Base-by-base conservation (phyloP, 2,888 invertebrate genomes). In the Drosophila bunnanda region DNA sequence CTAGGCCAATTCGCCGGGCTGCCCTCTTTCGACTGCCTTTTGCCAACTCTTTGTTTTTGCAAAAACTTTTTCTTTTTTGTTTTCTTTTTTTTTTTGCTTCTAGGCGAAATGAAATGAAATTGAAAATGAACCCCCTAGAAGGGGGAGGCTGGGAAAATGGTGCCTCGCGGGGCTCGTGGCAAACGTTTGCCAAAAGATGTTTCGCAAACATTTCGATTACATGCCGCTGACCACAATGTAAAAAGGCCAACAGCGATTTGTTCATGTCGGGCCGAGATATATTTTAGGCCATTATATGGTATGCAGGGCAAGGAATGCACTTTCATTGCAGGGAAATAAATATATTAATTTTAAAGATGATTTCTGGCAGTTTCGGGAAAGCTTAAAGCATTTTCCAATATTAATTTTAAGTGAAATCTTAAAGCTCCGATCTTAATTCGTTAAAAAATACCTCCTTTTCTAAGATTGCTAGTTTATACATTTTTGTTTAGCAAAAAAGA, bases 151-250 rank as follows among this genome's bases (percentile, higher is more conserved):
- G 22, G 22, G 2, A 30, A 6, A 12, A 1, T 2, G 76, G n/a
- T 76, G 76, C 73, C 75, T 69, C 65, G 71, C 62, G 48, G 61
- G 74, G 82, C 89, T 81, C 87, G 89, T 83, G 83, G 85, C 85
- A 89, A 70, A 52, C 66, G 59, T 61, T 75, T 68, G 76, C 77
- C 66, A 70, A 76, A 79, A 64, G 53, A 76, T 77, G 76, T 82
- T 81, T 88, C 75, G 78, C 79, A 89, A 79, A 77, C 85, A 84
- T 76, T 87, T 68, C 66, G 52, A 53, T 65, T 71, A 39, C 54
- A 65, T 70, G 64, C 55, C 53, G 15, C 39, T 32, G 62, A 62
- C 61, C 64, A 71, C 70, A 71, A 55, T 72, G 58, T 75, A 44
- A 41, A 12, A 20, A n/a, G 15, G 28, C 38, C 15, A 38, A 39